A percentile compares a stretch with the other conserved stretches of the same genome.
Evolutionary conservation across 2,888 invertebrate genomes (phyloP).

Genomic region (Atethmia centrago): DNA sequence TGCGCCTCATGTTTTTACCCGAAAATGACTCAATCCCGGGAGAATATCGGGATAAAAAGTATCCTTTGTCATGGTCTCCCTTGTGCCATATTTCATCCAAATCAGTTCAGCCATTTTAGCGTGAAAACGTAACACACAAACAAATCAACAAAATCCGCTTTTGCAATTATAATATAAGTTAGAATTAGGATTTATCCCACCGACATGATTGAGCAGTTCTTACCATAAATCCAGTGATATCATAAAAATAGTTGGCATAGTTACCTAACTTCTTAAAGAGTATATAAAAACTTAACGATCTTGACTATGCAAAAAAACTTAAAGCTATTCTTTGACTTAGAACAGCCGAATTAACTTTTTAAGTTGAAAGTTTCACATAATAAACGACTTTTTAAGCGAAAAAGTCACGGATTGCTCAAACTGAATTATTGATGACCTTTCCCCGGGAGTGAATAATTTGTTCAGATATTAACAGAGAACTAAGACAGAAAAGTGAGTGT

Average conservation of each 20-base stretch:
- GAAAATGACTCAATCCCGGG: too few species aligned
- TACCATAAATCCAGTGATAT: background rate
- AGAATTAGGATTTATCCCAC: too few species aligned
- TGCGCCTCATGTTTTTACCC: too few species aligned
- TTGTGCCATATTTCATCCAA: too few species aligned
- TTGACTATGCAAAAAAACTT: constrained; percentile 17
- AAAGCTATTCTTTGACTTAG: constrained; percentile 26
- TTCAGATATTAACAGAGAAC: constrained; percentile 32
- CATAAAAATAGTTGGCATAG: background rate
- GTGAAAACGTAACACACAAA: too few species aligned
- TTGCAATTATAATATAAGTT: too few species aligned
- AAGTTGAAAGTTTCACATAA: constrained; percentile 39
- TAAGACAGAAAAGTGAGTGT: constrained; percentile 7
- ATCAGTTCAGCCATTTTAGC: too few species aligned
- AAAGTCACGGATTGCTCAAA: constrained; percentile 48
- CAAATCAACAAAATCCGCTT: too few species aligned
- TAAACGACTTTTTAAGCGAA: constrained; percentile 55
- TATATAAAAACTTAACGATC: constrained; percentile 12
- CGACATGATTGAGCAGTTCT: background rate
- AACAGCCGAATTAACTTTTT: constrained; percentile 43
- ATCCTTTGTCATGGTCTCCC: too few species aligned
- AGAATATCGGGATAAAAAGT: too few species aligned
- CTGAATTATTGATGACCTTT: constrained; percentile 55
- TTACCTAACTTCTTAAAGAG: background rate
- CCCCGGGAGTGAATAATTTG: constrained; percentile 45